A percentile compares a stretch with the other conserved stretches of the same genome.
Conservation (phyloP, 2,113 vertebrate genomes). For the Lycocorax pyrrhopterus region DNA sequence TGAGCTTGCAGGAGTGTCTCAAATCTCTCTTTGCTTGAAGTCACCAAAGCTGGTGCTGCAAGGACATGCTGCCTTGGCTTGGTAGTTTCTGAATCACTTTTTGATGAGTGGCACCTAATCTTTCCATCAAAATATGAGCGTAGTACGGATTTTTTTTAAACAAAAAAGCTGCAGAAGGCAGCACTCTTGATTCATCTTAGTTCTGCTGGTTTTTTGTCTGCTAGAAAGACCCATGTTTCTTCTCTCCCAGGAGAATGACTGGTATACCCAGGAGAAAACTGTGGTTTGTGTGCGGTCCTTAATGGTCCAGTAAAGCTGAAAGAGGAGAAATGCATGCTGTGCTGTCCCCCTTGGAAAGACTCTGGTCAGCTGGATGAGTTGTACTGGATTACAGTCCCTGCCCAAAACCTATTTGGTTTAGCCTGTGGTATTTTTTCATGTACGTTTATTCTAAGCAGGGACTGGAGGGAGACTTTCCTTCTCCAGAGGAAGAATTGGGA, state of each 20-base stretch:
- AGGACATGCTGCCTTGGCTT: background rate
- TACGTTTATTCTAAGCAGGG: background rate
- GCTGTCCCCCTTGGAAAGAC: background rate
- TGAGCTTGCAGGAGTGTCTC: background rate
- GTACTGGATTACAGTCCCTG: background rate
- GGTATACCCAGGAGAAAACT: background rate
- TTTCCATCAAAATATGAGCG: background rate
- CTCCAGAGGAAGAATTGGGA: background rate
- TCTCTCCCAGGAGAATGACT: background rate
- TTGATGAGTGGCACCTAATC: background rate
- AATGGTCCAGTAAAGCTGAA: background rate
- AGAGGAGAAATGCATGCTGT: background rate
- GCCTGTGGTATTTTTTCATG: background rate
- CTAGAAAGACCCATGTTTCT: accelerated
- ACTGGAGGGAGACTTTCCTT: background rate
- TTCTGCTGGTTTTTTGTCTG: background rate
- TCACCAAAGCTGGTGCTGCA: background rate
- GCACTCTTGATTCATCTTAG: background rate
- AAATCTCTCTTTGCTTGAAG: background rate
- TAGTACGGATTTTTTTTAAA: background rate
- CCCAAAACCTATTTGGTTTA: background rate
- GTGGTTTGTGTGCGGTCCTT: background rate
- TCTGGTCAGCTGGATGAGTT: background rate
- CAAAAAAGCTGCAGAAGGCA: background rate
- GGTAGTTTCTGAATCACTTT: background rate